phyloP scores from a whole-genome alignment of 2,797 vertebrate species.

The Malurus leucopterus region DNA sequence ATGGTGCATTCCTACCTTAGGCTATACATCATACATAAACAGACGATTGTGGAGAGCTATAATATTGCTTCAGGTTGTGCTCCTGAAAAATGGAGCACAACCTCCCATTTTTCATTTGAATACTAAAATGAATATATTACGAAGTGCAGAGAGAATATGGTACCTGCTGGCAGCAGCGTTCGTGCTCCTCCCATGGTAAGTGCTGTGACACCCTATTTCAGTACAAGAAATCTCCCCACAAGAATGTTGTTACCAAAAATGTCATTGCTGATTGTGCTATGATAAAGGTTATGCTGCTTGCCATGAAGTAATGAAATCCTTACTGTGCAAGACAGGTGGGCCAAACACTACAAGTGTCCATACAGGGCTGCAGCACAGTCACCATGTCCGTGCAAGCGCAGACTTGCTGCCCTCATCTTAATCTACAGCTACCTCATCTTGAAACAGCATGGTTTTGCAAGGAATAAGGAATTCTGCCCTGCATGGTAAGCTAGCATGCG shows the following conservation, averaged over 20 bases:
- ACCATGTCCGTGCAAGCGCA: not conserved
- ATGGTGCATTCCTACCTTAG: not conserved
- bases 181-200: not conserved
- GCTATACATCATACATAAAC: not conserved
- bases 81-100: not conserved
- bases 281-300: not conserved
- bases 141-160: not conserved
- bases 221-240: not conserved
- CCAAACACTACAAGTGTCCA: not conserved
- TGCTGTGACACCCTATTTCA: not conserved
- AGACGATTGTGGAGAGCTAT: not conserved
- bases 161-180: not conserved
- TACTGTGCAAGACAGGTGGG: not conserved
- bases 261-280: not conserved
- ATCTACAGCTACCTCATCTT: not conserved
- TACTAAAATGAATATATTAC: not conserved
- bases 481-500: not conserved
- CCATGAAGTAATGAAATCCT: not conserved
- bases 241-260: not conserved
- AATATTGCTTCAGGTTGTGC: not conserved
- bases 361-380: not conserved
- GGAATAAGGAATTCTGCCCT: not conserved
- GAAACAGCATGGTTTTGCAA: not conserved
- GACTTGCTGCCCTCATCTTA: not conserved
- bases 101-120: not conserved